Conservation (phyloP, 2,797 vertebrate genomes). For the Ficedula albicollis region DNA sequence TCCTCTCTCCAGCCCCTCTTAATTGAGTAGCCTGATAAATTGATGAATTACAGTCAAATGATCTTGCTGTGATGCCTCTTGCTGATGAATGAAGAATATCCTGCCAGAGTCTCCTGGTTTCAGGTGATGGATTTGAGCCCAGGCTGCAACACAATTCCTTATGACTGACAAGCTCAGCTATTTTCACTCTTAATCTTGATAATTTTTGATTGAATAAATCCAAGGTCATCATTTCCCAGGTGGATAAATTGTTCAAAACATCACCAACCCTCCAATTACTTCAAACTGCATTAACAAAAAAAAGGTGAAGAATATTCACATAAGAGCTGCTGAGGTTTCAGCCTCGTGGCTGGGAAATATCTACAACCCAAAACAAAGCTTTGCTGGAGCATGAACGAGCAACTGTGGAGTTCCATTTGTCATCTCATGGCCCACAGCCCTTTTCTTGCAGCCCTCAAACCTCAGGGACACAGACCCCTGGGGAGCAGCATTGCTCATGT, state of each 20-base stretch:
- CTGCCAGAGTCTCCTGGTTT: conserved; percentile 18
- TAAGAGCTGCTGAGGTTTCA: background rate
- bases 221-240: conserved; percentile 35
- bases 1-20: conserved; percentile 2
- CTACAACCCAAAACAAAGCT: background rate
- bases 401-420: background rate
- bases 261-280: background rate
- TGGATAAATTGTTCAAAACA: background rate
- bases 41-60: conserved; percentile 49
- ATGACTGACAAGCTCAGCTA: conserved; percentile 30
- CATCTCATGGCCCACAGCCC: background rate
- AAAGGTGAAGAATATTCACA: background rate
- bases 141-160: conserved; percentile 15
- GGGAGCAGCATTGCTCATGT: background rate
- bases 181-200: conserved; percentile 42
- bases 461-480: background rate
- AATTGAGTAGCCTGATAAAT: conserved; percentile 5
- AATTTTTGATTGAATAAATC: conserved; percentile 34
- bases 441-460: background rate
- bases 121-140: conserved; percentile 47
- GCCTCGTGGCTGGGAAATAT: background rate
- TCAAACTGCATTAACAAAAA: background rate
- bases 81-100: conserved; percentile 35
- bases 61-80: conserved; percentile 17
- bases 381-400: background rate